Conservation (phyloP, 2,113 vertebrate genomes). For the Lycocorax pyrrhopterus region DNA sequence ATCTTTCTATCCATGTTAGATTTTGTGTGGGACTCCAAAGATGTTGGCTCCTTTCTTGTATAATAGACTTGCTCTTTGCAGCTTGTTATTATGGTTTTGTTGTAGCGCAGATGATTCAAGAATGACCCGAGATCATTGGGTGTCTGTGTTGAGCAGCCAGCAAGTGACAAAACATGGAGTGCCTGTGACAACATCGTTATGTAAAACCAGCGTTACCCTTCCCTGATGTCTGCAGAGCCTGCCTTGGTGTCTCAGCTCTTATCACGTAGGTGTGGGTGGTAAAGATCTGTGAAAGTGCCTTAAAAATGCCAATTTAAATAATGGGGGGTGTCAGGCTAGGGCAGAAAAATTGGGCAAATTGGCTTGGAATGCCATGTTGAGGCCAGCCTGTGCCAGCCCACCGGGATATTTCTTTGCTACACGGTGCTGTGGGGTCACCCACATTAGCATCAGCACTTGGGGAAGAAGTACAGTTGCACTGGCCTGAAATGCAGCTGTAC, state of each 20-base stretch:
- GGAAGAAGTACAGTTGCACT: background rate
- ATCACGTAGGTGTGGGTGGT: background rate
- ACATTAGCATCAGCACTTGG: background rate
- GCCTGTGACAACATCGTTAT: background rate
- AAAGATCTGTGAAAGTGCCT: background rate
- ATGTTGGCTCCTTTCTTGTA: background rate
- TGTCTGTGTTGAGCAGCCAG: background rate
- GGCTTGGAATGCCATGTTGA: background rate
- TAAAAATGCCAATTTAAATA: background rate
- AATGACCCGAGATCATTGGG: background rate
- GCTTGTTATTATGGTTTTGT: background rate
- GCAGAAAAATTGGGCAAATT: background rate
- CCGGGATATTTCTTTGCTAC: background rate
- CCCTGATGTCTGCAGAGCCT: background rate
- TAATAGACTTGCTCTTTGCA: background rate
- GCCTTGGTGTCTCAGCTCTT: background rate
- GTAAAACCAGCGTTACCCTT: background rate
- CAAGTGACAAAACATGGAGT: background rate
- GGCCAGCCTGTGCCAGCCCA: background rate
- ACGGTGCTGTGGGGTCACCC: background rate
- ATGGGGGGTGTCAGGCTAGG: background rate
- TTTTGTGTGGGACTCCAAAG: background rate
- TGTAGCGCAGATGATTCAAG: background rate
- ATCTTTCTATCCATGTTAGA: background rate
- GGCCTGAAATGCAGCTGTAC: background rate